These are phyloP conservation scores for Falcaria lacertinaria DNA, from an alignment of 2,888 invertebrate genomes.

Conservation along the genomic window DNA sequence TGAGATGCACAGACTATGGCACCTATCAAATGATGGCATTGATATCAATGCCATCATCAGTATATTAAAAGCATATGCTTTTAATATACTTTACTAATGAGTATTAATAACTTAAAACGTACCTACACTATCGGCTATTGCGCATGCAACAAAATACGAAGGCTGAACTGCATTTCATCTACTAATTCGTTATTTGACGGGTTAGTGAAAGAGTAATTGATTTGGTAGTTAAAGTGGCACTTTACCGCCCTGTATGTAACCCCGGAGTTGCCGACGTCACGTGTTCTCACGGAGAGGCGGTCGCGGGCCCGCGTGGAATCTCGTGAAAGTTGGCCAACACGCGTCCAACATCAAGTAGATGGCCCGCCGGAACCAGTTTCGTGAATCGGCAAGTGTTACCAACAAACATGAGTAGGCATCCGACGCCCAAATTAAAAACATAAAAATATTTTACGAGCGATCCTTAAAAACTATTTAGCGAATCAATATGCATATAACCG, in stretches of 20 bases:
- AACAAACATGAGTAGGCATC: constrained; percentile 29
- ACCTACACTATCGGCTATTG: too few relatives aligned
- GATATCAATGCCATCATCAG: too few relatives aligned
- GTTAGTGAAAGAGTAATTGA: too few relatives aligned
- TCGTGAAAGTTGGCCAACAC: constrained; percentile 75
- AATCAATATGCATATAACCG: background rate
- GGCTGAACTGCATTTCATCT: too few relatives aligned
- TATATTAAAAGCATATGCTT: too few relatives aligned
- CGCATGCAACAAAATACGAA: too few relatives aligned
- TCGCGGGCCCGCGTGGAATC: constrained; percentile 60
- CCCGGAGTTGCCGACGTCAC: constrained; percentile 26
- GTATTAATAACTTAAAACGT: too few relatives aligned
- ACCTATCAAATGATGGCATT: too few relatives aligned
- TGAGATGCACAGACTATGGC: too few relatives aligned
- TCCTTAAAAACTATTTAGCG: background rate
- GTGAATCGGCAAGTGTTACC: constrained; percentile 65
- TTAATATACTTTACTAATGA: too few relatives aligned
- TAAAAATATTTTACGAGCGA: background rate
- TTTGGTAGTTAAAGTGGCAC: too few relatives aligned
- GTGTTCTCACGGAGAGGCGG: constrained; percentile 39
- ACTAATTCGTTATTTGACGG: too few relatives aligned
- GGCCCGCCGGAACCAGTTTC: constrained; percentile 51
- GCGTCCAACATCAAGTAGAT: constrained; percentile 64
- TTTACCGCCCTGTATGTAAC: constrained; percentile 13
- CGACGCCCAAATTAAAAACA: constrained; percentile 12